Evolutionary conservation across 2,113 vertebrate genomes (phyloP).

Genomic region (Anguilla rostrata): DNA sequence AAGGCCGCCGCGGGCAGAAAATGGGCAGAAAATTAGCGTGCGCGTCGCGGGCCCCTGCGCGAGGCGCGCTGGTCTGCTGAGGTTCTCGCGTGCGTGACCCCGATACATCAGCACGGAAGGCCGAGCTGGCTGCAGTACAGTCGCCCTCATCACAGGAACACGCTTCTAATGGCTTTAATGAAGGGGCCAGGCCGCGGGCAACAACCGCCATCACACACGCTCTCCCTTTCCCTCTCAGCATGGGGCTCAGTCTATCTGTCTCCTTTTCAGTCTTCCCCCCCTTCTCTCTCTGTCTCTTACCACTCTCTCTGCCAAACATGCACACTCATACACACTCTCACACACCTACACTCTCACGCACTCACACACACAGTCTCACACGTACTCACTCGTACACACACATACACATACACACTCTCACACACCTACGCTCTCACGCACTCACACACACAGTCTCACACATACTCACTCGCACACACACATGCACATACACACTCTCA

Average conservation of each 20-base stretch:
- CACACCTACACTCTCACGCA: too few relatives aligned
- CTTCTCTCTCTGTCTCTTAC: slow-evolving; percentile 32
- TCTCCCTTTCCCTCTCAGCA: not conserved
- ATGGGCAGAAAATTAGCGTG: slow-evolving; percentile 16
- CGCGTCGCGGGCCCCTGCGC: not conserved
- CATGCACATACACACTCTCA: too few relatives aligned
- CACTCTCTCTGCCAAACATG: slow-evolving; percentile 36
- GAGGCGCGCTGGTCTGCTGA: slow-evolving; percentile 23
- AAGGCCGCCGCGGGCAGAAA: not conserved
- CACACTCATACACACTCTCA: slow-evolving; percentile 23
- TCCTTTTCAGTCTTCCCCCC: slow-evolving; percentile 1
- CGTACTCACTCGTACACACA: not conserved
- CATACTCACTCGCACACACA: too few relatives aligned
- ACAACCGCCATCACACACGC: not conserved
- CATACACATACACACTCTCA: too few relatives aligned
- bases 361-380: too few relatives aligned
- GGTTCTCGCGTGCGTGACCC: slow-evolving; percentile 39
- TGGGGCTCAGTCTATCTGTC: slow-evolving; percentile 10
- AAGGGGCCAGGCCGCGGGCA: slow-evolving; percentile 46
- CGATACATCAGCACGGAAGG: slow-evolving; percentile 50
- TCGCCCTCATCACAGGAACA: slow-evolving; percentile 53
- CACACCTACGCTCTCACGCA: too few relatives aligned
- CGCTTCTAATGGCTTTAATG: slow-evolving; percentile 64
- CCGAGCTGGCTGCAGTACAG: slow-evolving; percentile 52
- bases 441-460: not conserved